phyloP scores from a whole-genome alignment of 1,140 invertebrate species.

The Apis laboriosa region DNA sequence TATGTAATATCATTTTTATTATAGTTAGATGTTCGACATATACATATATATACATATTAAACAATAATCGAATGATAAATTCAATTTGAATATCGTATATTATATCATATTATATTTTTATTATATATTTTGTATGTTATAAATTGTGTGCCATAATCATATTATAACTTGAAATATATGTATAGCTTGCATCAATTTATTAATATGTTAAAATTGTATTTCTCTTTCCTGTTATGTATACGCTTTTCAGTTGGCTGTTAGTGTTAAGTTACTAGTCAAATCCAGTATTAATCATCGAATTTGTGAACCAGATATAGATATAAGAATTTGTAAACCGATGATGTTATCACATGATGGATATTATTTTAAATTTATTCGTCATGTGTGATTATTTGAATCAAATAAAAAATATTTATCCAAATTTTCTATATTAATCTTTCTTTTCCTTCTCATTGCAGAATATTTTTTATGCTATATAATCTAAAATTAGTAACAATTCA shows the following conservation, averaged over 20 bases:
- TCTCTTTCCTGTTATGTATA: not conserved
- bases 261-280: conserved; percentile 54
- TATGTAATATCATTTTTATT: not conserved
- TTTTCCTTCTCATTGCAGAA: not conserved
- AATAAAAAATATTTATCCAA: conserved; percentile 29
- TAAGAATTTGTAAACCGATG: not conserved
- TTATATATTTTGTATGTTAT: not conserved
- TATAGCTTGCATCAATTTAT: not conserved
- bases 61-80: not conserved
- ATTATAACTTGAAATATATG: not conserved
- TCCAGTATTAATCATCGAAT: conserved; percentile 59
- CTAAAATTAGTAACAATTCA: not conserved
- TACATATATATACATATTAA: not conserved
- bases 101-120: not conserved
- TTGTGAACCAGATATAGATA: not conserved
- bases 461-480: not conserved
- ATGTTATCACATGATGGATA: not conserved
- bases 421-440: not conserved
- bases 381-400: conserved; percentile 3
- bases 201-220: not conserved
- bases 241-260: not conserved
- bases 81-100: not conserved
- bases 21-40: not conserved
- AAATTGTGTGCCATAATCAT: conserved; percentile 9
- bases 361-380: conserved; percentile 33